phyloP scores from a whole-genome alignment of 1,140 invertebrate genomes.

The Antheraea mylitta region DNA sequence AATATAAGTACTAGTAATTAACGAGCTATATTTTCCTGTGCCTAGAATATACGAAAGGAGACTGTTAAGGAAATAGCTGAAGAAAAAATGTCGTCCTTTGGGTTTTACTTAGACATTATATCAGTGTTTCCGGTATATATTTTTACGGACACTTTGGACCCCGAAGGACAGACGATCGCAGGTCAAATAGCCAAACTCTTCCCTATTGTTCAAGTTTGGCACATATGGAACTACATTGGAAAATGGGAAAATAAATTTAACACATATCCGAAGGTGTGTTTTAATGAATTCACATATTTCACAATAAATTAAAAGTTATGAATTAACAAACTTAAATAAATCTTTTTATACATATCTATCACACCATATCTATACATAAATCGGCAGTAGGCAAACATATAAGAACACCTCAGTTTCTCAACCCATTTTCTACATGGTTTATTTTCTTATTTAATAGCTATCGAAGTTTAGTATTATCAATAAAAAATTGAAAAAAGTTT shows the following conservation, averaged over 20 bases:
- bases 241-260: constrained; percentile 58
- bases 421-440: no score
- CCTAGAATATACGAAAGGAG: constrained; percentile 50
- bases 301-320: no score
- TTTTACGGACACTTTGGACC: constrained; percentile 58
- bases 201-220: constrained; percentile 63
- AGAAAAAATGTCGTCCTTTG: constrained; percentile 59
- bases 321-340: no score
- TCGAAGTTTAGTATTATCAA: no score
- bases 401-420: no score
- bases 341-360: no score
- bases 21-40: neutral
- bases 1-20: neutral
- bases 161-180: constrained; percentile 35
- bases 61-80: constrained; percentile 63
- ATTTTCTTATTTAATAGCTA: no score
- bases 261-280: constrained; percentile 46
- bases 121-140: constrained; percentile 62
- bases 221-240: constrained; percentile 57
- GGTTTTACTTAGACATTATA: constrained; percentile 64
- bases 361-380: no score
- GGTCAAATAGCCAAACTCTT: constrained; percentile 47
- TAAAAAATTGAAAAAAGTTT: no score
- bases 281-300: no score
- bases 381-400: no score